These are phyloP conservation scores for Petaurus breviceps DNA, from an alignment of 2,113 vertebrate species.

Conservation along the genomic window DNA sequence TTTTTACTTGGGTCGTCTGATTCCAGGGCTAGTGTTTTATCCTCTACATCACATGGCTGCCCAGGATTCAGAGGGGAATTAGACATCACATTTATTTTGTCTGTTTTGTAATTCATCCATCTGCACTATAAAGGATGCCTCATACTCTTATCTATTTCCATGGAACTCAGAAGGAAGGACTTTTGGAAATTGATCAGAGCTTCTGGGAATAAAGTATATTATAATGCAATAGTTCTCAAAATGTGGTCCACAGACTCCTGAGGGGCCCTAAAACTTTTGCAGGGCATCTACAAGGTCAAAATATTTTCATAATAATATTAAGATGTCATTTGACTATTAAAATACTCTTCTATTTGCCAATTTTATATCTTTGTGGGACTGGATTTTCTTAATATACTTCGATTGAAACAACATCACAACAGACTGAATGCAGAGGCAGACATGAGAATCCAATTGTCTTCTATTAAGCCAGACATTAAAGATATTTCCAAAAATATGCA, in stretches of 20 bases:
- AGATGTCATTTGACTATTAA: background rate
- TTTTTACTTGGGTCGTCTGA: background rate
- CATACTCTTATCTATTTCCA: background rate
- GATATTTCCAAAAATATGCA: background rate
- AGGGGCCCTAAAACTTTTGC: background rate
- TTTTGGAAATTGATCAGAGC: background rate
- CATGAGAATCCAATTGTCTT: background rate
- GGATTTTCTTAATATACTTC: background rate
- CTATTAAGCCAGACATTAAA: background rate
- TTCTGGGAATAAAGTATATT: background rate
- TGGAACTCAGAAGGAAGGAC: background rate
- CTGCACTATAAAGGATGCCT: background rate
- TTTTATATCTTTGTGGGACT: background rate
- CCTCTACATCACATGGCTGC: background rate
- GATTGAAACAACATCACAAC: background rate
- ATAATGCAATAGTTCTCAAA: background rate
- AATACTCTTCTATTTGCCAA: background rate
- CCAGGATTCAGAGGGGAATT: background rate
- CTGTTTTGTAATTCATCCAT: background rate
- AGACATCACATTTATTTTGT: background rate
- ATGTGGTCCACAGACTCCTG: background rate
- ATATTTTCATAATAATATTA: background rate
- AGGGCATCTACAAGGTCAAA: background rate
- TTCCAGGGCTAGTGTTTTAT: background rate
- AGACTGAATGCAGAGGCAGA: background rate